These are phyloP conservation scores for Nomada flava DNA, from an alignment of 2,888 invertebrate genomes.

Conservation along the genomic window DNA sequence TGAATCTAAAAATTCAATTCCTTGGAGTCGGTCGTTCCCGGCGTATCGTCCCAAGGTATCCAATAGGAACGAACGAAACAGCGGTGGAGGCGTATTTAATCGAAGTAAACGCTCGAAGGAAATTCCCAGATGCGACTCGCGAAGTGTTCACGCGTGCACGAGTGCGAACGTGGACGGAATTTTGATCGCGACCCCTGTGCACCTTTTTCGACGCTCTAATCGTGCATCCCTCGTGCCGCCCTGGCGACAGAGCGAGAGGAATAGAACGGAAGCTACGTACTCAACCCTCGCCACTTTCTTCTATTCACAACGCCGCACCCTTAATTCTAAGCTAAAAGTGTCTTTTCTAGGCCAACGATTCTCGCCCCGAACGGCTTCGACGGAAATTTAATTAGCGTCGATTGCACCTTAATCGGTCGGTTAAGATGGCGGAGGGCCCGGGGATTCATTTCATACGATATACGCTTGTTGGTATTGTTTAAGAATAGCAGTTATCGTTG, in stretches of 20 bases:
- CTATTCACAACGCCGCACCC: constrained; percentile 20
- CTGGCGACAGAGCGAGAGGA: neutral
- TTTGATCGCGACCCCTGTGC: constrained; percentile 22
- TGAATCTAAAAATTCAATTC: neutral
- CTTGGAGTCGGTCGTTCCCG: neutral
- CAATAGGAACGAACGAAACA: neutral
- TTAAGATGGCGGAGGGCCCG: too few species aligned
- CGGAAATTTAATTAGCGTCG: neutral
- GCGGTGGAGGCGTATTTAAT: neutral
- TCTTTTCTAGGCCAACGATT: constrained; percentile 28
- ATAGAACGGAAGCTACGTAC: neutral
- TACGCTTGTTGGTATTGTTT: too few species aligned
- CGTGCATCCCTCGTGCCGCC: constrained; percentile 6
- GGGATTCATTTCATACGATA: too few species aligned
- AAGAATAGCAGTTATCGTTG: too few species aligned
- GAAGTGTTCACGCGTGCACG: constrained; percentile 27
- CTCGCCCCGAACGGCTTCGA: neutral
- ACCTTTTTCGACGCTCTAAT: constrained; percentile 32
- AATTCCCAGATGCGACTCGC: constrained; percentile 16
- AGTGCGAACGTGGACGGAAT: constrained; percentile 33
- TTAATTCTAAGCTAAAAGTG: constrained; percentile 18
- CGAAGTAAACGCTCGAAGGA: constrained; percentile 17
- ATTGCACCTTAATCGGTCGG: too few species aligned
- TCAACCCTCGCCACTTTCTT: neutral
- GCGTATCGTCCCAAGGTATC: neutral